Evolutionary conservation across 2,888 invertebrate genomes (phyloP).

Genomic region (Hoplodrina blanda): DNA sequence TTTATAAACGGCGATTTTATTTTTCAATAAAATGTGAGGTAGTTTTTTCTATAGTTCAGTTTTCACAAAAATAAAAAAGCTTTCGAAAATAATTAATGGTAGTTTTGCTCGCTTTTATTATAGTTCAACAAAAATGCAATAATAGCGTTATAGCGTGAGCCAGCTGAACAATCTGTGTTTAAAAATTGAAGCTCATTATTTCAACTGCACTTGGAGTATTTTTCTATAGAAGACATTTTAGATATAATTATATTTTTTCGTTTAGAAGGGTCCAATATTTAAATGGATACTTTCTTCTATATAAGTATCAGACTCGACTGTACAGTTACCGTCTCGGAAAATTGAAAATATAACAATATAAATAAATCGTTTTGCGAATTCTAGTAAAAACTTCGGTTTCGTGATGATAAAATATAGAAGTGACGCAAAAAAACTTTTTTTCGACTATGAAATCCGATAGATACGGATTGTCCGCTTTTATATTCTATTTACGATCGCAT

Average conservation of each 20-base stretch:
- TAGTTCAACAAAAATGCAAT: conserved; percentile 3
- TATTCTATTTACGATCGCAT: conserved; percentile 48
- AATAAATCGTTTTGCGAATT: not conserved
- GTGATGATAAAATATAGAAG: conserved; percentile 28
- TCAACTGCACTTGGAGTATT: not conserved
- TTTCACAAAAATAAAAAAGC: conserved; percentile 14
- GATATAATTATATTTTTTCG: not conserved
- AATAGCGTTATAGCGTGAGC: conserved; percentile 17
- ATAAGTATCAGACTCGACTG: too few relatives aligned
- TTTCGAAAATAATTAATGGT: conserved; percentile 26
- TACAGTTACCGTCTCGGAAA: not conserved
- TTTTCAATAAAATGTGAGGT: not conserved
- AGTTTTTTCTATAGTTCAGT: conserved; percentile 11
- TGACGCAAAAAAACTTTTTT: conserved; percentile 11
- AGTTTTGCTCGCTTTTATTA: conserved; percentile 6
- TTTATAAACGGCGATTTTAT: too few relatives aligned
- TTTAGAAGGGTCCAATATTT: too few relatives aligned
- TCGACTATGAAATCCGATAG: conserved; percentile 1
- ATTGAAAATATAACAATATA: not conserved
- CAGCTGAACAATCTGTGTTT: not conserved
- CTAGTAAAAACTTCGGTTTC: not conserved
- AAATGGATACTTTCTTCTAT: not conserved
- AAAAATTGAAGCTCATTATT: not conserved
- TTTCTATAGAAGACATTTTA: not conserved
- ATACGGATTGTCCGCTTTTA: conserved; percentile 31